Conservation (phyloP, 2,888 invertebrate genomes). For the Meta bourneti region DNA sequence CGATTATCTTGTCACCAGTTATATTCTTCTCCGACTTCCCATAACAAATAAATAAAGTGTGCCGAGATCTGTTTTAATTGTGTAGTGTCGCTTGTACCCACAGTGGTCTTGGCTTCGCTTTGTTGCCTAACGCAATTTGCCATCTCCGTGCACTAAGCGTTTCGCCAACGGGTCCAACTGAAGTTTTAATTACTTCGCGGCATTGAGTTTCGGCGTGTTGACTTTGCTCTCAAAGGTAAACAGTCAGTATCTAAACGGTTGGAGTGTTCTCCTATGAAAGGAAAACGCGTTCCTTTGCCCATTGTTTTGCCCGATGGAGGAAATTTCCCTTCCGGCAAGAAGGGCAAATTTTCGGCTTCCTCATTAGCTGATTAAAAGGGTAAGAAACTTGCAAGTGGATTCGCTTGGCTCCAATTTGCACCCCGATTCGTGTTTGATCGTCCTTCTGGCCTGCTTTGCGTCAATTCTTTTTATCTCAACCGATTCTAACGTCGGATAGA, state of each 20-base stretch:
- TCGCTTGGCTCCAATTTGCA: not conserved
- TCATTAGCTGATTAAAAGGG: slow-evolving; percentile 42
- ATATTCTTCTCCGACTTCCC: not conserved
- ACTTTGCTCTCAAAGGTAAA: slow-evolving; percentile 59
- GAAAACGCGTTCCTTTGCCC: slow-evolving; percentile 38
- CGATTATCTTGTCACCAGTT: slow-evolving; percentile 47
- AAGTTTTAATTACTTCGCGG: slow-evolving; percentile 64
- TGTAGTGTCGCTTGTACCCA: not conserved
- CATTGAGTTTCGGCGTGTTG: slow-evolving; percentile 24
- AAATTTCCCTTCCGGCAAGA: not conserved
- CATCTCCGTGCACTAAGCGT: not conserved
- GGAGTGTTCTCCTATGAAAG: slow-evolving; percentile 32
- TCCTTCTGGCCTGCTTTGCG: not conserved
- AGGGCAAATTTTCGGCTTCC: not conserved
- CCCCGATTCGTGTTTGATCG: not conserved
- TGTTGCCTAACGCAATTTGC: slow-evolving; percentile 46
- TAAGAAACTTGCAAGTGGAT: slow-evolving; percentile 7
- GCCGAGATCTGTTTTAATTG: slow-evolving; percentile 53
- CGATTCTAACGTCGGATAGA: no score
- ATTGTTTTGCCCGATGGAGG: slow-evolving; percentile 14
- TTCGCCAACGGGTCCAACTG: slow-evolving; percentile 18
- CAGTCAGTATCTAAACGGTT: slow-evolving; percentile 42
- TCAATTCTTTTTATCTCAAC: not conserved
- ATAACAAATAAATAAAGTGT: slow-evolving; percentile 30
- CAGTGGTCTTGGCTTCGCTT: not conserved